Conservation (phyloP, 2,888 invertebrate species). For the Neoascia interrupta region DNA sequence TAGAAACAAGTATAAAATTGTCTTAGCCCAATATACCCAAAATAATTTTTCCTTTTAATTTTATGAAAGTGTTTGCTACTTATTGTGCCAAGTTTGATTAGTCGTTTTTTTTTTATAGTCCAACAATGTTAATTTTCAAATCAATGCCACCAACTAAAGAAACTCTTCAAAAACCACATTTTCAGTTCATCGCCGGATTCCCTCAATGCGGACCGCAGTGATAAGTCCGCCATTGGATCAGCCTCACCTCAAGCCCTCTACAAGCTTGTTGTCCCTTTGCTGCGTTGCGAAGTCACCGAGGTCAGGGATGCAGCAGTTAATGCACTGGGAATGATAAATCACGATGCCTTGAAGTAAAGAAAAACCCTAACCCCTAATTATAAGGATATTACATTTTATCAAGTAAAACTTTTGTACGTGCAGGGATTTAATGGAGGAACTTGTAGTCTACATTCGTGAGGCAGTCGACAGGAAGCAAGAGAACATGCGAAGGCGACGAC, state of each 20-base stretch:
- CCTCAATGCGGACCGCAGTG: constrained; percentile 89
- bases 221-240: constrained; percentile 85
- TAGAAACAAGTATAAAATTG: too few relatives aligned
- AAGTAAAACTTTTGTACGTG: constrained; percentile 3
- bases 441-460: constrained; percentile 94
- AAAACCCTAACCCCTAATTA: too few relatives aligned
- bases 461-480: constrained; percentile 98
- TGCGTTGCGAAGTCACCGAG: constrained; percentile 95
- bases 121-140: too few relatives aligned
- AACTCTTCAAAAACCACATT: too few relatives aligned
- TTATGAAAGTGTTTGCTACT: constrained; percentile 61
- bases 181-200: constrained; percentile 94
- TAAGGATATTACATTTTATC: not conserved
- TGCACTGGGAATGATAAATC: constrained; percentile 97
- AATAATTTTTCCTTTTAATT: too few relatives aligned
- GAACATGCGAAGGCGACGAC: constrained; percentile 93
- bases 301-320: constrained; percentile 96
- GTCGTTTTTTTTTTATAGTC: too few relatives aligned
- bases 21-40: too few relatives aligned
- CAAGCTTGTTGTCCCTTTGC: constrained; percentile 94
- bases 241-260: constrained; percentile 93
- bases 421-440: constrained; percentile 97
- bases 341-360: constrained; percentile 93
- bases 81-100: constrained; percentile 20
- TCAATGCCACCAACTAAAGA: too few relatives aligned